phyloP scores from a whole-genome alignment of 1,140 invertebrate genomes.

The Anastrepha ludens region DNA sequence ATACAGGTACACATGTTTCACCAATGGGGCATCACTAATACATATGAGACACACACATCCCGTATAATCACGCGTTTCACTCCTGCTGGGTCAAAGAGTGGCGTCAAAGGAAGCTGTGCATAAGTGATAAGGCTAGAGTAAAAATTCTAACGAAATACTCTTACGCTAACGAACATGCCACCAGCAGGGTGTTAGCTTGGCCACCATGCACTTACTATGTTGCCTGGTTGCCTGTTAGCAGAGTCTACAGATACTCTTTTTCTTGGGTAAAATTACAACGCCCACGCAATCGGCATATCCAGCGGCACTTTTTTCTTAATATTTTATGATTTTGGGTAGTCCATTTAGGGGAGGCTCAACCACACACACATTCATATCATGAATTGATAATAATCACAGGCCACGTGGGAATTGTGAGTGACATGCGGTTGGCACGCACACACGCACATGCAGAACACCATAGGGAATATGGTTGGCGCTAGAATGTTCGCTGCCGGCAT shows the following conservation, averaged over 20 bases:
- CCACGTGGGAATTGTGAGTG: constrained; percentile 10
- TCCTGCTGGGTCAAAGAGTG: background rate
- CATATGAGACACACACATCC: too few species aligned
- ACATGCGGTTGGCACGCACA: background rate
- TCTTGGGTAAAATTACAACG: constrained; percentile 65
- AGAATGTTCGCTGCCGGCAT: background rate
- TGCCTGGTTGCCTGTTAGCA: constrained; percentile 66
- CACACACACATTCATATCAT: background rate
- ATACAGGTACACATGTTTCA: too few species aligned
- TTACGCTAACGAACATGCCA: background rate
- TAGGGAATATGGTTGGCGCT: background rate
- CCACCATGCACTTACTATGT: background rate
- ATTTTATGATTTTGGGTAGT: background rate
- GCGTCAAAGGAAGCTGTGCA: constrained; percentile 13
- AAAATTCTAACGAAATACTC: background rate
- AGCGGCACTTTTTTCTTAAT: background rate
- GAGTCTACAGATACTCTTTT: constrained; percentile 73
- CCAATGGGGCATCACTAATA: too few species aligned
- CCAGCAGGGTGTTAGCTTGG: background rate
- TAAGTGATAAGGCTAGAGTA: background rate
- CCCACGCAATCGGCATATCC: constrained; percentile 63
- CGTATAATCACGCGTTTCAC: too few species aligned
- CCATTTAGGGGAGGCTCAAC: too few species aligned
- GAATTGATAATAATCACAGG: constrained; percentile 41
- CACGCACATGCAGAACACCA: background rate